Percentiles rank a stretch among this genome's conserved stretches.
Evolutionary conservation across 2,797 vertebrate species (phyloP).

Genomic region (Falco novaeseelandiae): DNA sequence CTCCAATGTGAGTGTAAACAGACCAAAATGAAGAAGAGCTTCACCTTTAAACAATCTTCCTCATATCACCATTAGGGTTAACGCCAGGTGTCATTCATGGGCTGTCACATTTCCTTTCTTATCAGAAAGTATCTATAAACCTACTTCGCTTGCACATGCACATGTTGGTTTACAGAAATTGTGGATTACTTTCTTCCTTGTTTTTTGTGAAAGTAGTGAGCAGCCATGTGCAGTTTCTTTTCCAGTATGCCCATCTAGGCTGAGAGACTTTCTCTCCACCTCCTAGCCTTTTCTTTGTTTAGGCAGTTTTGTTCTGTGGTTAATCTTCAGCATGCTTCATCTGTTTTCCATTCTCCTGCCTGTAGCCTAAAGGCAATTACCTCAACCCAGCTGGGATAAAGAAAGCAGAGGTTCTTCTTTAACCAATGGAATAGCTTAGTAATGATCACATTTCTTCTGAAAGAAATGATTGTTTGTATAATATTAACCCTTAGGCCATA

Average conservation of each 20-base stretch:
- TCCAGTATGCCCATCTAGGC: neutral
- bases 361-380: slow-evolving; percentile 27
- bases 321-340: slow-evolving; percentile 43
- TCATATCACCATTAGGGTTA: neutral
- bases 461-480: slow-evolving; percentile 16
- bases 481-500: neutral
- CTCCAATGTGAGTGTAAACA: neutral
- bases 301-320: slow-evolving; percentile 19
- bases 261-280: neutral
- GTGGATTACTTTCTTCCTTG: neutral
- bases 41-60: neutral
- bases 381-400: slow-evolving; percentile 24
- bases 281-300: neutral
- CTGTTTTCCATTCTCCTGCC: slow-evolving; percentile 45
- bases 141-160: neutral
- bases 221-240: neutral
- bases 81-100: neutral
- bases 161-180: neutral
- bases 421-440: slow-evolving; percentile 5
- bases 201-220: neutral
- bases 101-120: neutral
- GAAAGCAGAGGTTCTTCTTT: slow-evolving; percentile 6
- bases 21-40: neutral
- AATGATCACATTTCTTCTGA: slow-evolving; percentile 13
- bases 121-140: neutral